Percentiles rank a stretch among this genome's conserved stretches.
phyloP scores from a whole-genome alignment of 2,113 vertebrate species.

The Elephas maximus region DNA sequence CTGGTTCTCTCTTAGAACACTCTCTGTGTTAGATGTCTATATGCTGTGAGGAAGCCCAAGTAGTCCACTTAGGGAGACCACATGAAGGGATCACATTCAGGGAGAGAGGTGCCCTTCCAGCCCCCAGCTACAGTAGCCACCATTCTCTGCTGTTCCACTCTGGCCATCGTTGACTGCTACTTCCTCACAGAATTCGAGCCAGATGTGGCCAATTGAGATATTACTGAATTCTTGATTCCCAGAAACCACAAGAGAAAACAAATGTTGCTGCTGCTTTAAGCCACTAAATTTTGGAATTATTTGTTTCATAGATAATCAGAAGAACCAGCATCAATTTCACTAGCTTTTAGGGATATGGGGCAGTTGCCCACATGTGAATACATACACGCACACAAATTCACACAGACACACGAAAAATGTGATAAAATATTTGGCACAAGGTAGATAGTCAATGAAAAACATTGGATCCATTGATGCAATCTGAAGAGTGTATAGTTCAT shows the following conservation, averaged over 20 bases:
- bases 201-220: not conserved
- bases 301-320: not conserved
- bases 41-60: not conserved
- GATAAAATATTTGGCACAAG: not conserved
- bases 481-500: not conserved
- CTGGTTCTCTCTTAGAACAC: not conserved
- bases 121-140: not conserved
- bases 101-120: not conserved
- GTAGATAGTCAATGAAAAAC: not conserved
- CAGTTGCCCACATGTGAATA: not conserved
- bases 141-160: not conserved
- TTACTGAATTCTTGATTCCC: not conserved
- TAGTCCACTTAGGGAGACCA: not conserved
- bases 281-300: not conserved
- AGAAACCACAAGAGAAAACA: conserved; percentile 15
- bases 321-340: not conserved
- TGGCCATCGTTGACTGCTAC: not conserved
- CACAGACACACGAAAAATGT: not conserved
- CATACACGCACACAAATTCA: not conserved
- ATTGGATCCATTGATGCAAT: not conserved
- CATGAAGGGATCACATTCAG: not conserved
- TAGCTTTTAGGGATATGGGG: not conserved
- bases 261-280: not conserved
- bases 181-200: not conserved
- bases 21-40: not conserved